Evolutionary conservation across 2,888 invertebrate genomes (phyloP), one percentile per base, ranked within the genome.

Genomic region (Lycaena phlaeas): DNA sequence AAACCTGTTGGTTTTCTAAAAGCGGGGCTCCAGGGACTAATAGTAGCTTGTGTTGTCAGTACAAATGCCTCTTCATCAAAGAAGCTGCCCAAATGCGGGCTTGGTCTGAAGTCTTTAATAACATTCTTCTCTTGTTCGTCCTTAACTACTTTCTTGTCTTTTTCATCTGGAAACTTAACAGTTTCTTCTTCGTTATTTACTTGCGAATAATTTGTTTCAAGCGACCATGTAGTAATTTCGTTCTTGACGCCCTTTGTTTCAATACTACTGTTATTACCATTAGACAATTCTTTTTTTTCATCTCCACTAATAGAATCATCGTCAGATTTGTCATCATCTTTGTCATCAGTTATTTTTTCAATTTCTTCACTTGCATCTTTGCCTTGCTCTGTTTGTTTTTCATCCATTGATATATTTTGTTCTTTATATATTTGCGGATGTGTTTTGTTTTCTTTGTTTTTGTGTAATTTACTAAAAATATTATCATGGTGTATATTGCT

Each of bases 1-100:
- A 72, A 68, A 5, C 58, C 59, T 22, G 58, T 44, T 0, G 72
- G 66, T 26, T 61, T 66, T 42, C 61, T 63, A 4, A 45, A 37
- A 11, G 59, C 43, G 0, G 66, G 62, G 2, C 52, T 44, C 36
- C 64, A 66, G 22, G 54, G 43, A 0, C 44, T 54, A 6, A 50
- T 41, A 2, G 51, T 49, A 1, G 54, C 44, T 39, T 42, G 59
- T 0, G 65, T 63, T 0, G 66, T 61, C 1, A 46, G 41, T 3
- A 56, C 51, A 44, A 77, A 68, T 29, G 59, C 62, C 29, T 77
- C 78, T 42, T 61, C 68, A 50, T 87, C 87, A 47, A 77, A 76
- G 47, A 73, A 74, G 26, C 65, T 70, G 10, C 79, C 85, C 18
- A 87, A 48, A 51, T 79, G 85, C 6, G 75, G 84, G 55, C 87